Evolutionary conservation across 1,140 invertebrate species (phyloP), one percentile per base, ranked within the genome.

Genomic region (Epicauta chinensis): DNA sequence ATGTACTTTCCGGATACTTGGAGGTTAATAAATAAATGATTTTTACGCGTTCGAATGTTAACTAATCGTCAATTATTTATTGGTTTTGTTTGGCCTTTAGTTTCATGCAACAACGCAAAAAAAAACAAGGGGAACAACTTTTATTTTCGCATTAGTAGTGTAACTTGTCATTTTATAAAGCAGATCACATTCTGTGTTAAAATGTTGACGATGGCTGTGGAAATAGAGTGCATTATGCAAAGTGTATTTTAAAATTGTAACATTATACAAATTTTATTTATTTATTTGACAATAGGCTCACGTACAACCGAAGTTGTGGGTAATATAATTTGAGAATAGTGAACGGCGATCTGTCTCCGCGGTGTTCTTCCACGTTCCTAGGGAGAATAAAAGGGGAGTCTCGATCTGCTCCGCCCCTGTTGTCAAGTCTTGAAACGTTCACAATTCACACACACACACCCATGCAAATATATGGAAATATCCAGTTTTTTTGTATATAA

Each of bases 281-380:
- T 70, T 70, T 70, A 69, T 70, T 70, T 70, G 66, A 65, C 68
- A 70, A 70, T 69, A 70, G 67, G 67, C 65, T 69, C 68, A 70
- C 68, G 68, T 70, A 65, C 59, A 55, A 42, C 50, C 37, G 60
- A 55, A 59, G 58, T 62, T 60, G 62, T 58, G 60, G 23, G 63
- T 69, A 68, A 69, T 69, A 63, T 56, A 67, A 70, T 70, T 70
- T 70, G 65, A 59, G 65, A 64, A 67, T 67, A 63, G 61, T 62
- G 65, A 66, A 57, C 55, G 65, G 67, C 67, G 66, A 69, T 69
- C 66, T 65, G 66, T 66, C 64, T 68, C 58, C 56, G 48, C 56
- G 55, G 55, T 43, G 55, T 55, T 50, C 58, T 60, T 23, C n/a
- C 58, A 46, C 36, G 51, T 57, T 55, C 44, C 38, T 35, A 49